A percentile compares a stretch with the other conserved stretches of the same genome.
These are phyloP conservation scores for Cotesia typhae DNA, from an alignment of 1,140 invertebrate species.

Conservation along the genomic window DNA sequence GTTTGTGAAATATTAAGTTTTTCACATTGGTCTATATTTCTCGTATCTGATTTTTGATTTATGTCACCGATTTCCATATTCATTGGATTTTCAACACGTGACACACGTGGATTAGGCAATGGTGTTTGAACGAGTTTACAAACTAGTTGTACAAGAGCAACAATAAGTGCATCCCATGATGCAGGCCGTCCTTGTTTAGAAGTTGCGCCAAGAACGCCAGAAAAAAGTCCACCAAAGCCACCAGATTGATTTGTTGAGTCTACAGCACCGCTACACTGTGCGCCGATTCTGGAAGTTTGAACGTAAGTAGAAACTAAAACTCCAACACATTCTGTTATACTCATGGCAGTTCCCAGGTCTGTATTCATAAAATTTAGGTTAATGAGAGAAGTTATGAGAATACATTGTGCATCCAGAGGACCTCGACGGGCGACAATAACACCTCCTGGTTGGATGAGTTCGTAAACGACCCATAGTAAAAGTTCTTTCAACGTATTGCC, in stretches of 20 bases:
- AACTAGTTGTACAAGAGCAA: constrained; percentile 75
- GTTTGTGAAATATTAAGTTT: constrained; percentile 70
- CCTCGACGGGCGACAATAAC: constrained; percentile 76
- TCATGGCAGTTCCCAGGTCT: constrained; percentile 77
- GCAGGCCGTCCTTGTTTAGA: constrained; percentile 69
- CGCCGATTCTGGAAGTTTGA: constrained; percentile 55
- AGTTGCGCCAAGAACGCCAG: constrained; percentile 73
- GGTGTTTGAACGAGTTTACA: constrained; percentile 77
- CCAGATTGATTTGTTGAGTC: constrained; percentile 54
- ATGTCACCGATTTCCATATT: constrained; percentile 55
- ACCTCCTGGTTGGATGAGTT: constrained; percentile 76
- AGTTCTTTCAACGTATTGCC: constrained; percentile 75
- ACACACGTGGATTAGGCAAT: constrained; percentile 57
- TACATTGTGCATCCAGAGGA: constrained; percentile 84
- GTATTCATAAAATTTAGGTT: constrained; percentile 74
- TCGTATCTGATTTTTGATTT: constrained; percentile 32
- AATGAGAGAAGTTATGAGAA: constrained; percentile 74
- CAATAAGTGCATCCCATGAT: constrained; percentile 74
- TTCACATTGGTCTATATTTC: constrained; percentile 47
- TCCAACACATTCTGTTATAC: constrained; percentile 78
- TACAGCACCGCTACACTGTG: constrained; percentile 56
- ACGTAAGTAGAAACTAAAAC: constrained; percentile 61
- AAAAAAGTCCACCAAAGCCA: constrained; percentile 73
- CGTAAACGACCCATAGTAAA: constrained; percentile 75
- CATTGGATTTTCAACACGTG: constrained; percentile 41